Evolutionary conservation across 2,113 vertebrate species (phyloP).

Genomic region (Crocuta crocuta): DNA sequence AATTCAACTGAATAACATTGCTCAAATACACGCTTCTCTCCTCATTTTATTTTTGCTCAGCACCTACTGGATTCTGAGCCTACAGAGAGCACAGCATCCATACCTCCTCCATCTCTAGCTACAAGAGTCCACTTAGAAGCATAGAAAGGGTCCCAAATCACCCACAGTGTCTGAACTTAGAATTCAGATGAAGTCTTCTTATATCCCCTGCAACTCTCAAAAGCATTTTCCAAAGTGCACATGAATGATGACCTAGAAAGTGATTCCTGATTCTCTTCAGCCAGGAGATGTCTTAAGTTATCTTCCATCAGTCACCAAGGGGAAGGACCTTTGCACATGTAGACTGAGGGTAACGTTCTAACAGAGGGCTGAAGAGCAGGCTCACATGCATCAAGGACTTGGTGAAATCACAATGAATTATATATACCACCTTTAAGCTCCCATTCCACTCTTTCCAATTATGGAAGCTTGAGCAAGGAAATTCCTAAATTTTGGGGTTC

Average conservation of each 20-base stretch:
- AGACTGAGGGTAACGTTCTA: background rate
- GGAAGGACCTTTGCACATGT: background rate
- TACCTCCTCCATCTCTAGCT: background rate
- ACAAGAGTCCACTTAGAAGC: background rate
- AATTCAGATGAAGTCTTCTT: background rate
- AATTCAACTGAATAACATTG: background rate
- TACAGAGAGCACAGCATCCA: rapidly evolving
- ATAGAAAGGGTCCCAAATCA: background rate
- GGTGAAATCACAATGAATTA: background rate
- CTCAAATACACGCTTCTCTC: background rate
- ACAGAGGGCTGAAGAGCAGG: background rate
- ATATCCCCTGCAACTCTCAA: background rate
- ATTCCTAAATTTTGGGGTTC: background rate
- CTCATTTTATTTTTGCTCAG: background rate
- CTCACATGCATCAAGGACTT: background rate
- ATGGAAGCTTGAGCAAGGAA: background rate
- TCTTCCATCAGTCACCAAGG: background rate
- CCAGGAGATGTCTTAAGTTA: background rate
- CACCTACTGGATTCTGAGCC: background rate
- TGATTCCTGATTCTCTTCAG: background rate
- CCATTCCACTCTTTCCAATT: background rate
- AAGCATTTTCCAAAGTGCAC: background rate
- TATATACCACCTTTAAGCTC: background rate
- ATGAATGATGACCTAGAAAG: background rate
- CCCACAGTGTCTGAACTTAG: background rate